A percentile compares a stretch with the other conserved stretches of the same genome.
Conservation (phyloP, 2,888 invertebrate species). For the Drosophila pegasa region DNA sequence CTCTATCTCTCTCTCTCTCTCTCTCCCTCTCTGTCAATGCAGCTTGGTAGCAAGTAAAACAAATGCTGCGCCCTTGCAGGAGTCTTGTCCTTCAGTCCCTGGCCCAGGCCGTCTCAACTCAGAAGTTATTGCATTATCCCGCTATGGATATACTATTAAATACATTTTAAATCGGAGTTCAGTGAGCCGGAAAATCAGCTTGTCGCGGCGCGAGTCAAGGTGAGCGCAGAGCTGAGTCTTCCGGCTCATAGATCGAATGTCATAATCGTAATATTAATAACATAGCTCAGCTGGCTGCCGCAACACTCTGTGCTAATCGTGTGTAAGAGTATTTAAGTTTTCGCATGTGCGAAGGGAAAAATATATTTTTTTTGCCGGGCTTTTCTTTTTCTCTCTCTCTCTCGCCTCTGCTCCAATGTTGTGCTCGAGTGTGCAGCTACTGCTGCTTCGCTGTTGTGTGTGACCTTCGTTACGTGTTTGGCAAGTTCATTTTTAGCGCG, state of each 20-base stretch:
- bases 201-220: conserved; percentile 1
- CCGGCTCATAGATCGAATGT: neutral
- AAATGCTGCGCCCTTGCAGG: neutral
- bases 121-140: neutral
- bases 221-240: no score
- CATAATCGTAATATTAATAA: neutral
- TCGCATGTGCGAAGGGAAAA: conserved; percentile 7
- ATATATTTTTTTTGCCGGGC: conserved; percentile 8
- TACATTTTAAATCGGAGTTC: conserved; percentile 2
- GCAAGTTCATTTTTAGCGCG: conserved; percentile 79
- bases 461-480: conserved; percentile 80
- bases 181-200: conserved; percentile 11
- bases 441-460: conserved; percentile 53
- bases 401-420: conserved; percentile 49
- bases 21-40: conserved; percentile 2
- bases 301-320: neutral
- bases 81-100: no score
- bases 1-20: conserved; percentile 6
- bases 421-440: conserved; percentile 50
- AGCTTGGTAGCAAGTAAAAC: neutral
- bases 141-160: neutral
- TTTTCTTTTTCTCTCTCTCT: conserved; percentile 4
- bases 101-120: neutral
- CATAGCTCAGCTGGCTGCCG: neutral
- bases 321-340: conserved; percentile 26